These are phyloP conservation scores for Labeo rohita DNA, from an alignment of 2,113 vertebrate genomes.

Conservation along the genomic window DNA sequence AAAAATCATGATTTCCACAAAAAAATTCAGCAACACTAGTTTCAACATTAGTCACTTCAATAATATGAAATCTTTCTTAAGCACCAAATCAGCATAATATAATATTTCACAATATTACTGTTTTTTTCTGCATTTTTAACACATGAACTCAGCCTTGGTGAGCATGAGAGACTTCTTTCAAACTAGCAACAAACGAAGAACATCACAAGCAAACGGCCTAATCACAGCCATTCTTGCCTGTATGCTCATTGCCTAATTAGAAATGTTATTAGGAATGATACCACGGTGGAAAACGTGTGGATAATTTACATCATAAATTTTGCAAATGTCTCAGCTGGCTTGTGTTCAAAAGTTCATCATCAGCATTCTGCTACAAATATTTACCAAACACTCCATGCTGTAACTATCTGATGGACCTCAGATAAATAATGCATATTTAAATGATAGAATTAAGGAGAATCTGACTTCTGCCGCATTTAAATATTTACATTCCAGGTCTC, in stretches of 20 bases:
- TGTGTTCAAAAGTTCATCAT: background rate
- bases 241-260: background rate
- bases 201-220: background rate
- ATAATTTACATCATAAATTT: background rate
- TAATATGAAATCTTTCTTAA: background rate
- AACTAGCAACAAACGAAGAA: background rate
- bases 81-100: background rate
- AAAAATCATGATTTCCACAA: background rate
- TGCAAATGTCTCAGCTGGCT: background rate
- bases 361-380: slow-evolving; percentile 25
- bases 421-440: slow-evolving; percentile 70
- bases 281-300: background rate
- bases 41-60: too few relatives aligned
- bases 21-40: too few relatives aligned
- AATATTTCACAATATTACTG: too few relatives aligned
- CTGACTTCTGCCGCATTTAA: slow-evolving; percentile 64
- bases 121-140: background rate
- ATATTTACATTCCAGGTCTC: slow-evolving; percentile 75
- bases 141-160: background rate
- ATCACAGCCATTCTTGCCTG: background rate
- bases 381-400: slow-evolving; percentile 54
- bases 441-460: slow-evolving; percentile 65
- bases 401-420: slow-evolving; percentile 60
- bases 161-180: background rate
- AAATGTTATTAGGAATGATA: slow-evolving; percentile 22